Percentiles rank a stretch among this genome's conserved stretches.
phyloP scores from a whole-genome alignment of 2,888 invertebrate species.

The Sipunculus nudus region DNA sequence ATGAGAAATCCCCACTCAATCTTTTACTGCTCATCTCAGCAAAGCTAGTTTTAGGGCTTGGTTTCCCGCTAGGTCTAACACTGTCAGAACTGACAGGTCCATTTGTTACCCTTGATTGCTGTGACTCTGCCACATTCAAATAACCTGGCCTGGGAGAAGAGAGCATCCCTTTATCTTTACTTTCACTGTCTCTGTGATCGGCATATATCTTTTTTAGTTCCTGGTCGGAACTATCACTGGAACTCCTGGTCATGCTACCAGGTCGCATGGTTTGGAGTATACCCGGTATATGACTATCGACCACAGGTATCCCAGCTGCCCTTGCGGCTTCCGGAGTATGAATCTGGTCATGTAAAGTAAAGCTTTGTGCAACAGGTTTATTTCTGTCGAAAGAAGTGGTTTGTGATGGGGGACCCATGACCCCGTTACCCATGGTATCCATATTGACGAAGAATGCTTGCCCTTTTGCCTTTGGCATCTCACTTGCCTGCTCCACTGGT shows the following conservation, averaged over 20 bases:
- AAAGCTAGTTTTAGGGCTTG: conserved; percentile 72
- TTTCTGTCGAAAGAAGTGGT: not conserved
- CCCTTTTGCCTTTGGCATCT: too few species aligned
- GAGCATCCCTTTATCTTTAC: conserved; percentile 9
- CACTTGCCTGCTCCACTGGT: too few species aligned
- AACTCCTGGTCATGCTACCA: conserved; percentile 49
- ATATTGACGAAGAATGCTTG: too few species aligned
- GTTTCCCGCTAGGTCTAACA: conserved; percentile 1
- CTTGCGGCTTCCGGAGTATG: conserved; percentile 51
- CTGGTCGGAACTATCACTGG: conserved; percentile 60
- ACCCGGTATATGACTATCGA: conserved; percentile 20
- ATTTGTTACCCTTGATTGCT: not conserved
- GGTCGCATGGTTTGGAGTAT: not conserved
- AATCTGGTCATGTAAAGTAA: conserved; percentile 47
- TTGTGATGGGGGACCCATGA: not conserved
- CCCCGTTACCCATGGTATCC: too few species aligned
- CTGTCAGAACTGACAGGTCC: not conserved
- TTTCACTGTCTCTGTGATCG: conserved; percentile 54
- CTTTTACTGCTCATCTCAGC: conserved; percentile 75
- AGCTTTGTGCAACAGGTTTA: conserved; percentile 45
- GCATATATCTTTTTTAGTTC: conserved; percentile 60
- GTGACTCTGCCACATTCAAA: not conserved
- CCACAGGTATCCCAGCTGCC: conserved; percentile 60
- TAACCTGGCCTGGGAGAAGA: not conserved
- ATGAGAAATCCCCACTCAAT: conserved; percentile 49